phyloP scores from a whole-genome alignment of 2,888 invertebrate species.

The Drosophila multiciliata region DNA sequence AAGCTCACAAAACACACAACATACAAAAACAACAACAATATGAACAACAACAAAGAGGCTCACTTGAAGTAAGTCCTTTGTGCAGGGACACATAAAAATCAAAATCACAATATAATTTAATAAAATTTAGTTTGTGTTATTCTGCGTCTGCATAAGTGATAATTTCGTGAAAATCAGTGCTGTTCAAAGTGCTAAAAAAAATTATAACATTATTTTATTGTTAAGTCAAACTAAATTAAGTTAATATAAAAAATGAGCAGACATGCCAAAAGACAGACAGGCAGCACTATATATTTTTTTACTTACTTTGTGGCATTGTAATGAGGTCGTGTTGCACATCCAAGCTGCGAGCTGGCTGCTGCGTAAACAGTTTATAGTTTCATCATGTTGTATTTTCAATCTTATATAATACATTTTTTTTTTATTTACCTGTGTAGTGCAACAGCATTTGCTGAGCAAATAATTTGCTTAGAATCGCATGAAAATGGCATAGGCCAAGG shows the following conservation, averaged over 20 bases:
- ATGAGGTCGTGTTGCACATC: constrained; percentile 1
- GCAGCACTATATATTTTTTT: no score
- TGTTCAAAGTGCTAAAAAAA: neutral
- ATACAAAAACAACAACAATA: neutral
- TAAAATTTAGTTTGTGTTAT: neutral
- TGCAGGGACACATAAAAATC: neutral
- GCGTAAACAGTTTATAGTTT: neutral
- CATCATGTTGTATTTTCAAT: neutral
- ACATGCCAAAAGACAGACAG: neutral
- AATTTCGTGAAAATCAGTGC: neutral
- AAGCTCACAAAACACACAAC: neutral
- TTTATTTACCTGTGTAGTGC: neutral
- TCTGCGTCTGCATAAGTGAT: neutral
- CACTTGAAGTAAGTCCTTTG: neutral
- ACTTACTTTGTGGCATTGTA: neutral
- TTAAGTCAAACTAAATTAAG: neutral
- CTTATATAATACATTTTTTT: neutral
- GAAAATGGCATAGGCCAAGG: neutral
- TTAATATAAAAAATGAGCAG: neutral
- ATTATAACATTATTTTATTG: neutral
- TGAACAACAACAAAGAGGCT: neutral
- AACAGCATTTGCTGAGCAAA: constrained; percentile 1
- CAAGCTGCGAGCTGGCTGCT: neutral
- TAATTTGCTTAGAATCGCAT: neutral
- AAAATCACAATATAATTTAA: neutral